phyloP scores from a whole-genome alignment of 2,888 invertebrate species.

The Cheilosia variabilis region DNA sequence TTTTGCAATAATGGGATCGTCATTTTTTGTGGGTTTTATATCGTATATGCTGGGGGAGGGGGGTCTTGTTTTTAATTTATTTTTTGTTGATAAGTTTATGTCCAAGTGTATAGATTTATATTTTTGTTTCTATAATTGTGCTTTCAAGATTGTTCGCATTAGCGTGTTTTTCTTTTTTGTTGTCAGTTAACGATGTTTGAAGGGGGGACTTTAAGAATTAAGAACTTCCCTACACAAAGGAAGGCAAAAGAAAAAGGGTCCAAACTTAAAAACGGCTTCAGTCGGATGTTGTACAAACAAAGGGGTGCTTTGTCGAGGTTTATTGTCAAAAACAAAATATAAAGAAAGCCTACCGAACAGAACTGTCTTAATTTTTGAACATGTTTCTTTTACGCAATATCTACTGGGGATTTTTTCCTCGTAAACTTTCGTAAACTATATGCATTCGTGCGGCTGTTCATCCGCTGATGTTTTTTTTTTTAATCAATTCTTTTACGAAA shows the following conservation, averaged over 20 bases:
- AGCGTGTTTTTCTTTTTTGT: constrained; percentile 1
- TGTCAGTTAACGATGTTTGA: constrained; percentile 4
- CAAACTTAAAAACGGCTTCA: no score
- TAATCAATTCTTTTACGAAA: no score
- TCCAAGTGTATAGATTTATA: constrained; percentile 4
- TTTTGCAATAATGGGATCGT: constrained; percentile 34
- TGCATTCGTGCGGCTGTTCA: no score
- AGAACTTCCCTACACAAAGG: neutral
- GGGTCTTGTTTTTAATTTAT: constrained; percentile 19
- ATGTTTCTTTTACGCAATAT: no score
- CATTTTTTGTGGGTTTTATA: constrained; percentile 8
- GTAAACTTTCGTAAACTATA: no score
- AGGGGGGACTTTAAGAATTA: neutral
- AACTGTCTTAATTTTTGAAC: no score
- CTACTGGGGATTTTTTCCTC: no score
- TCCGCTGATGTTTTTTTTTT: no score
- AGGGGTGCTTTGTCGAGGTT: neutral
- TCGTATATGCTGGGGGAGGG: neutral
- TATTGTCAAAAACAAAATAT: neutral
- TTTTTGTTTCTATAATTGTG: constrained; percentile 30
- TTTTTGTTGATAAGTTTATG: constrained; percentile 21
- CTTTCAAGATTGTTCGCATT: constrained; percentile 41
- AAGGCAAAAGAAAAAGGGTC: neutral
- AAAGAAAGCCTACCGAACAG: no score
- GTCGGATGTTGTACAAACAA: neutral